These are phyloP conservation scores for Gryllus longicercus DNA, from an alignment of 2,888 invertebrate species.

Conservation along the genomic window DNA sequence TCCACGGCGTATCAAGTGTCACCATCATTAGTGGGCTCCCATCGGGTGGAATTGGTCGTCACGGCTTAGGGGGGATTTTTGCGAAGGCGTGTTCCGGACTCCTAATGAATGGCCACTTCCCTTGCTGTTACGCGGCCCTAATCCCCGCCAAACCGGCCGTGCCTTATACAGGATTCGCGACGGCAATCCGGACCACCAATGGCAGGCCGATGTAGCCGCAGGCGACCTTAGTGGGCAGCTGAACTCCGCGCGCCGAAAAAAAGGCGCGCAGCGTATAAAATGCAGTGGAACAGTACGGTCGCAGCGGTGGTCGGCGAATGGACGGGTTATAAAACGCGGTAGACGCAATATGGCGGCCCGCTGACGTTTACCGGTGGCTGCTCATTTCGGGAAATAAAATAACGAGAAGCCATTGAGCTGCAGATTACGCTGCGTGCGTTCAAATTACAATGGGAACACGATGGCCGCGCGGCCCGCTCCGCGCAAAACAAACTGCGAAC, in stretches of 20 bases:
- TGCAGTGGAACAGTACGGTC: no score
- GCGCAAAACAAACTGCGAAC: no score
- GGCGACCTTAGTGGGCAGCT: neutral
- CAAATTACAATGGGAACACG: no score
- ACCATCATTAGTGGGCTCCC: neutral
- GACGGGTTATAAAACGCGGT: no score
- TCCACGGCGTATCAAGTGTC: neutral
- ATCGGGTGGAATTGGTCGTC: neutral
- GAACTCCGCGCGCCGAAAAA: neutral
- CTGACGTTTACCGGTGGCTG: no score
- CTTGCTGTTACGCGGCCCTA: neutral
- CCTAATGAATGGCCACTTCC: neutral
- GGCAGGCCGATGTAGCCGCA: neutral
- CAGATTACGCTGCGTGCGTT: no score
- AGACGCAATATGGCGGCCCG: no score
- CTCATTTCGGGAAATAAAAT: no score
- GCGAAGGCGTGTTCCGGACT: neutral
- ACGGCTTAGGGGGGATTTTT: neutral
- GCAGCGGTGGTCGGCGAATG: no score
- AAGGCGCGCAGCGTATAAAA: no score
- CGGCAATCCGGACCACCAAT: neutral
- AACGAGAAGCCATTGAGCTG: no score
- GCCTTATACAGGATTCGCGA: conserved; percentile 11
- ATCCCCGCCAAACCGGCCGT: neutral
- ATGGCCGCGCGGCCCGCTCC: no score